Percentiles rank a stretch among this genome's conserved stretches.
Evolutionary conservation across 2,797 vertebrate genomes (phyloP).

Genomic region (Tauraco hartlaubi): DNA sequence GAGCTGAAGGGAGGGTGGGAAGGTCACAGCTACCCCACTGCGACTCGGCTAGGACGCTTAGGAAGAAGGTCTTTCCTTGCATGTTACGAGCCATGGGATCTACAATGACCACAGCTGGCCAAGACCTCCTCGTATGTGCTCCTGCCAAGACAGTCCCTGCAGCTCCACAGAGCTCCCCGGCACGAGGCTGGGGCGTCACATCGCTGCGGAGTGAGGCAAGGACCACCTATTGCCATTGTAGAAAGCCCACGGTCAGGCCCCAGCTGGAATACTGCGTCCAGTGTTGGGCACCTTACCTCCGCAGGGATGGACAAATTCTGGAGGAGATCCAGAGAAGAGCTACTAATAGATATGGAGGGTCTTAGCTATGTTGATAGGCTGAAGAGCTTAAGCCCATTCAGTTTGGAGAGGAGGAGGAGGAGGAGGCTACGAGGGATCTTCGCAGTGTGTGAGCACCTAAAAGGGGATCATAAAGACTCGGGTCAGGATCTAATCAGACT

Average conservation of each 20-base stretch:
- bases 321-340: slow-evolving; percentile 68
- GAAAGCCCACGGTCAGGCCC: slow-evolving; percentile 58
- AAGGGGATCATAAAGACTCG: slow-evolving; percentile 70
- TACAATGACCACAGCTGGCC: slow-evolving; percentile 2
- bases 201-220: slow-evolving; percentile 55
- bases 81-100: not conserved
- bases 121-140: not conserved
- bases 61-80: not conserved
- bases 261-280: slow-evolving; percentile 47
- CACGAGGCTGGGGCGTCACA: not conserved
- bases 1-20: not conserved
- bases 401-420: slow-evolving; percentile 69
- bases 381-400: slow-evolving; percentile 71
- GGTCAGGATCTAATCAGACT: slow-evolving; percentile 47
- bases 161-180: not conserved
- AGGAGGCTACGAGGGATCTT: slow-evolving; percentile 70
- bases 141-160: not conserved
- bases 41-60: not conserved
- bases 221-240: slow-evolving; percentile 25
- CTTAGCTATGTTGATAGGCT: slow-evolving; percentile 66
- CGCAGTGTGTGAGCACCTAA: slow-evolving; percentile 65
- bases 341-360: slow-evolving; percentile 69
- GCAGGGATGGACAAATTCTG: slow-evolving; percentile 68
- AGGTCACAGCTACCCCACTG: not conserved
- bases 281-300: slow-evolving; percentile 68